Evolutionary conservation across 2,888 invertebrate species (phyloP).

Genomic region (Sinelater perroti): DNA sequence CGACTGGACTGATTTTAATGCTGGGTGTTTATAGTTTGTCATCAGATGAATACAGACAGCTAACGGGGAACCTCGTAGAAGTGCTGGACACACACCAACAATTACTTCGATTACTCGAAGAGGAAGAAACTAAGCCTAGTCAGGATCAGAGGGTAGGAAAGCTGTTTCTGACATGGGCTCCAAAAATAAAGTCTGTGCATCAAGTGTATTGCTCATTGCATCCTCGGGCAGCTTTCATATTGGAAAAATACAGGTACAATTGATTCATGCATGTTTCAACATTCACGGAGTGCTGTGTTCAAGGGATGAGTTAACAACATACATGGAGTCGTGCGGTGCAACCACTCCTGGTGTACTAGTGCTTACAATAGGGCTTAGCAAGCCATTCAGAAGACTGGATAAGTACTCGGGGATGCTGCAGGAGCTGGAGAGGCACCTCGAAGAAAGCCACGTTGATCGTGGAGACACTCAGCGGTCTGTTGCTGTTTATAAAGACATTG

Average conservation of each 20-base stretch:
- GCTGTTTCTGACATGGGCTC: slow-evolving; percentile 86
- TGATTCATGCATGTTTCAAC: background rate
- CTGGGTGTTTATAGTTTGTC: slow-evolving; percentile 74
- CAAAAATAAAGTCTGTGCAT: slow-evolving; percentile 84
- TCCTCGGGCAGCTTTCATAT: slow-evolving; percentile 91
- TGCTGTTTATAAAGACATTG: slow-evolving; percentile 93
- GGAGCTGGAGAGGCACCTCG: slow-evolving; percentile 94
- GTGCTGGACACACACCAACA: slow-evolving; percentile 86
- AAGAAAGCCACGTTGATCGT: slow-evolving; percentile 93
- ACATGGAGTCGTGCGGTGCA: slow-evolving; percentile 89
- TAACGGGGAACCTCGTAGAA: slow-evolving; percentile 89
- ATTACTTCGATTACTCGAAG: slow-evolving; percentile 80
- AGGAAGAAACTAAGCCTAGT: slow-evolving; percentile 75
- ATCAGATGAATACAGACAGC: slow-evolving; percentile 84
- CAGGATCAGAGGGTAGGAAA: slow-evolving; percentile 89
- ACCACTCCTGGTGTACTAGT: slow-evolving; percentile 87
- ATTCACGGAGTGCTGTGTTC: slow-evolving; percentile 34
- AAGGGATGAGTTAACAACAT: slow-evolving; percentile 83
- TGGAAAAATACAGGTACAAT: slow-evolving; percentile 90
- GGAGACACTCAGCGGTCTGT: slow-evolving; percentile 97
- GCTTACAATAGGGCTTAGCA: slow-evolving; percentile 90
- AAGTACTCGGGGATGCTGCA: slow-evolving; percentile 95
- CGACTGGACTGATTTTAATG: background rate
- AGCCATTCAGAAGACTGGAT: slow-evolving; percentile 93
- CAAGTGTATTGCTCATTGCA: slow-evolving; percentile 91